A percentile compares a stretch with the other conserved stretches of the same genome.
These are phyloP conservation scores for Anser brachyrhynchus DNA, from an alignment of 2,113 vertebrate species.

Conservation along the genomic window DNA sequence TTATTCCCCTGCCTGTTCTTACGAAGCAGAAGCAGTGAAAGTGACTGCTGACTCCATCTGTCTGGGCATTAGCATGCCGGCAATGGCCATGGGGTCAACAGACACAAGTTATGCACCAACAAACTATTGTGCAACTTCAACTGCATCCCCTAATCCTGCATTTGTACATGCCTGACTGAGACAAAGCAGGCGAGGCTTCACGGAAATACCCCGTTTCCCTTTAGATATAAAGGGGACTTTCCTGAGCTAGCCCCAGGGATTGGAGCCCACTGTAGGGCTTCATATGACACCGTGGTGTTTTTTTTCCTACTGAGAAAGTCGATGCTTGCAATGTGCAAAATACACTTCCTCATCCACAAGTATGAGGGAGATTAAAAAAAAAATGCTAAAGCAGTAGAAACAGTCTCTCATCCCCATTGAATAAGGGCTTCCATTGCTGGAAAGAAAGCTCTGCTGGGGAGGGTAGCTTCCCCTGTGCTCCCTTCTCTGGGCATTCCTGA, in stretches of 20 bases:
- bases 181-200: constrained; percentile 32
- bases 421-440: not conserved
- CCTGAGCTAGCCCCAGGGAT: constrained; percentile 38
- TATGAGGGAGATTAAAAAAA: not conserved
- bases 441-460: not conserved
- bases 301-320: constrained; percentile 33
- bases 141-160: constrained; percentile 18
- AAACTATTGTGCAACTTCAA: constrained; percentile 45
- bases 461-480: not conserved
- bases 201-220: constrained; percentile 1
- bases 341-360: not conserved
- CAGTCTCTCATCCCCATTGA: not conserved
- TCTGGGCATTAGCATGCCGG: constrained; percentile 61
- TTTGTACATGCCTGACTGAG: not conserved
- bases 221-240: constrained; percentile 11
- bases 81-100: constrained; percentile 23
- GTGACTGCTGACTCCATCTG: constrained; percentile 66
- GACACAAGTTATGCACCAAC: constrained; percentile 45
- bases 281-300: not conserved
- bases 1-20: constrained; percentile 43
- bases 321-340: not conserved
- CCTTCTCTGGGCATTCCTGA: not conserved
- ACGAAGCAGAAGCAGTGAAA: constrained; percentile 36
- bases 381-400: not conserved
- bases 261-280: not conserved